Base-by-base conservation (phyloP, 2,113 vertebrate genomes). In the Caloenas nicobarica region DNA sequence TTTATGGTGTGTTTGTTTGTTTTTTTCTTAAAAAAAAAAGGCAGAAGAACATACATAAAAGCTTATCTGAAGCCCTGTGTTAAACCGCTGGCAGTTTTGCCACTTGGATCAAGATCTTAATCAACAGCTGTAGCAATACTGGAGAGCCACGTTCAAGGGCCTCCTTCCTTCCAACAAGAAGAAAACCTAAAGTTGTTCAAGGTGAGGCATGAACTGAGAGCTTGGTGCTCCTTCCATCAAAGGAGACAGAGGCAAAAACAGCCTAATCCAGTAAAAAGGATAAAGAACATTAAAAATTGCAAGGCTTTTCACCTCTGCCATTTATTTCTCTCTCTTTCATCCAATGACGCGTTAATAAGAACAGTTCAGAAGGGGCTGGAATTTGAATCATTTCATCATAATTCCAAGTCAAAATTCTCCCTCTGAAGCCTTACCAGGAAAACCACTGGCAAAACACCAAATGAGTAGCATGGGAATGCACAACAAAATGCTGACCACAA, bases 381-480 rank as follows among this genome's bases (percentile, higher is more conserved):
- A 86, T 78, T 51, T 31, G 12, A 74, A 48, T 38, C 1, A 29
- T 24, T 73, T 57, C 11, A 25, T 81, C 33, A 1, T 11, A 48
- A 64, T 16, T 64, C 60, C 42, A 42, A n/a, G 29, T 15, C 5
- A 21, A 62, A 78, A 71, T 19, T 19, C 58, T 61, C 38, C n/a
- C 80, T 33, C 69, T 19, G 40, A 24, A 48, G 40, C 34, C 71
- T 86, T 16, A 46, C 3, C 21, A 80, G 72, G 57, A 31, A 80
- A 80, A 74, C 28, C n/a, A 21, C 38, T 33, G 36, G n/a, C 44
- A 50, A 54, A 54, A n/a, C n/a, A 53, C 29, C 50, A 25, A 31
- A 8, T 6, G 19, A 69, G 34, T 1, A 53, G 31, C 61, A 48
- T 0, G 6, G 50, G 61, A 54, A 26, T 0, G 10, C 5, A 0